Percentiles rank a stretch among this genome's conserved stretches.
phyloP scores from a whole-genome alignment of 2,888 invertebrate species.

The Frankliniella intonsa region DNA sequence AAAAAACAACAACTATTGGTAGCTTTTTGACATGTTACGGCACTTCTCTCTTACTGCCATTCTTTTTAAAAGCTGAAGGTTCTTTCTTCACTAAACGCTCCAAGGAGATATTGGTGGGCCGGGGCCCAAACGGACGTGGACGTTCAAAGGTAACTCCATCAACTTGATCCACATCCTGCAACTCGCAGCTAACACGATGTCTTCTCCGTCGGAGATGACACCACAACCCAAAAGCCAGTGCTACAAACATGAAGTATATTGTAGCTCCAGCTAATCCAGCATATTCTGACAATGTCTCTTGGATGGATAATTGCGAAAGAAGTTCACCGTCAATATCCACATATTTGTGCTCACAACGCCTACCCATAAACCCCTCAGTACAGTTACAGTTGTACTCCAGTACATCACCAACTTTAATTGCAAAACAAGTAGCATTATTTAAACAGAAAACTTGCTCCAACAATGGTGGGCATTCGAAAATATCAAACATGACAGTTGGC shows the following conservation, averaged over 20 bases:
- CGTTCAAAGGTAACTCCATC: background rate
- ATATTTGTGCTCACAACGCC: slow-evolving; percentile 1
- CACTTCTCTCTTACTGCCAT: background rate
- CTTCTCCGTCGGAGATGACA: background rate
- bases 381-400: background rate
- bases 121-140: background rate
- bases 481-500: background rate
- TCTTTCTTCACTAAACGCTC: background rate
- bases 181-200: background rate
- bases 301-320: background rate
- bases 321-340: slow-evolving; percentile 10
- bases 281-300: slow-evolving; percentile 6
- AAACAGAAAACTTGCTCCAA: slow-evolving; percentile 1
- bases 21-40: background rate
- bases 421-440: background rate
- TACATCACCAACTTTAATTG: background rate
- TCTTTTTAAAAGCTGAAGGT: background rate
- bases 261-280: slow-evolving; percentile 1
- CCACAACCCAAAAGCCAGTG: background rate
- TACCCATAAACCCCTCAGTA: slow-evolving; percentile 1
- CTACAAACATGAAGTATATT: background rate
- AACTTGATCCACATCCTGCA: slow-evolving; percentile 15
- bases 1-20: background rate
- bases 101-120: background rate
- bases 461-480: background rate